phyloP scores from a whole-genome alignment of 2,888 invertebrate genomes.

The Eilema griseolum region DNA sequence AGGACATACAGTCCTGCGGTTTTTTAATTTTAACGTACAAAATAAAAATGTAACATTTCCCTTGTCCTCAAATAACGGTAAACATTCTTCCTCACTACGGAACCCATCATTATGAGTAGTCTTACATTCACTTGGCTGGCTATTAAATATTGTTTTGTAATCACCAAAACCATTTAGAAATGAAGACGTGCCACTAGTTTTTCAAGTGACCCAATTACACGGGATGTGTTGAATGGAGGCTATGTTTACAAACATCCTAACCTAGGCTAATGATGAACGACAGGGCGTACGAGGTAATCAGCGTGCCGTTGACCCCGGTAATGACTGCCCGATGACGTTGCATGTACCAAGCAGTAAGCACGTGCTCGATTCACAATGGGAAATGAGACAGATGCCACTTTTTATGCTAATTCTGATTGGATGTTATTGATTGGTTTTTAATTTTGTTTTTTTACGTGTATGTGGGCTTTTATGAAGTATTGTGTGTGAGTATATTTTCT shows the following conservation, averaged over 20 bases:
- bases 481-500: neutral
- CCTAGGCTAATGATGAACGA: conserved; percentile 87
- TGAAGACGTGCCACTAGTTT: conserved; percentile 33
- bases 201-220: conserved; percentile 69
- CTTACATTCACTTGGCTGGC: neutral
- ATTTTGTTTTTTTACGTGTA: conserved; percentile 28
- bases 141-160: neutral
- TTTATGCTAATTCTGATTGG: conserved; percentile 47
- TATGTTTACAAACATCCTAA: conserved; percentile 87
- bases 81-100: conserved; percentile 12
- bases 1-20: no score
- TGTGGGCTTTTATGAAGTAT: neutral
- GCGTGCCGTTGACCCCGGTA: conserved; percentile 83
- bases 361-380: conserved; percentile 62
- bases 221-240: conserved; percentile 74
- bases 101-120: neutral
- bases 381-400: conserved; percentile 66
- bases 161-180: conserved; percentile 15
- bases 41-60: no score
- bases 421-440: conserved; percentile 45
- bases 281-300: conserved; percentile 85
- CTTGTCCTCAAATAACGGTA: conserved; percentile 10
- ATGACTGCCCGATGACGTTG: conserved; percentile 86
- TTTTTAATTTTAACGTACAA: no score
- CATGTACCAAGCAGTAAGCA: conserved; percentile 73